Conservation (phyloP, 1,140 invertebrate genomes). For the Leguminivora glycinivorella region DNA sequence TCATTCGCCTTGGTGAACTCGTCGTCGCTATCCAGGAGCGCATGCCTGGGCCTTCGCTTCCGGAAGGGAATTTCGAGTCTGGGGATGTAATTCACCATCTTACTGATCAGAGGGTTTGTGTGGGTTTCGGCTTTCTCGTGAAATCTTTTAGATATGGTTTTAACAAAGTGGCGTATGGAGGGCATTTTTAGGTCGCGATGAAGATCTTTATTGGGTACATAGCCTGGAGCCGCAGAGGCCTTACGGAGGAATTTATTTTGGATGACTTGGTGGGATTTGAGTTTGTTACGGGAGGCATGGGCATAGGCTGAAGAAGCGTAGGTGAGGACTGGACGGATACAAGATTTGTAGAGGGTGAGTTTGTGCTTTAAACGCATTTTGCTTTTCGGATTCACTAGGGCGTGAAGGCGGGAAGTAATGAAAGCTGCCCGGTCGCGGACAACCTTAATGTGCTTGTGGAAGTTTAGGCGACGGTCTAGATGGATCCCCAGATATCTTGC, state of each 20-base stretch:
- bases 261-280: constrained; percentile 39
- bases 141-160: neutral
- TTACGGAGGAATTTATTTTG: constrained; percentile 44
- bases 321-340: constrained; percentile 38
- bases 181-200: neutral
- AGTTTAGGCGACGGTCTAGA: constrained; percentile 32
- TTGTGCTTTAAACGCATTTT: constrained; percentile 41
- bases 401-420: constrained; percentile 17
- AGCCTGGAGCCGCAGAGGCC: too few species aligned
- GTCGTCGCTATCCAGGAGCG: too few species aligned
- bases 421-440: neutral
- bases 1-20: too few species aligned
- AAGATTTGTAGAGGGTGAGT: constrained; percentile 35
- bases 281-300: constrained; percentile 26
- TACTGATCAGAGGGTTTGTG: too few species aligned
- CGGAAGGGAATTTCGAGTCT: too few species aligned
- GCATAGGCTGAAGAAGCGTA: constrained; percentile 39
- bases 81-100: too few species aligned
- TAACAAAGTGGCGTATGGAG: neutral
- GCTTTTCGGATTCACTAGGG: constrained; percentile 32
- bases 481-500: constrained; percentile 37
- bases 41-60: too few species aligned
- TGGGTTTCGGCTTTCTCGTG: too few species aligned
- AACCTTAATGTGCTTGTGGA: constrained; percentile 28
- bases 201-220: too few species aligned